phyloP scores from a whole-genome alignment of 2,888 invertebrate species.

The Hecatera dysodea region DNA sequence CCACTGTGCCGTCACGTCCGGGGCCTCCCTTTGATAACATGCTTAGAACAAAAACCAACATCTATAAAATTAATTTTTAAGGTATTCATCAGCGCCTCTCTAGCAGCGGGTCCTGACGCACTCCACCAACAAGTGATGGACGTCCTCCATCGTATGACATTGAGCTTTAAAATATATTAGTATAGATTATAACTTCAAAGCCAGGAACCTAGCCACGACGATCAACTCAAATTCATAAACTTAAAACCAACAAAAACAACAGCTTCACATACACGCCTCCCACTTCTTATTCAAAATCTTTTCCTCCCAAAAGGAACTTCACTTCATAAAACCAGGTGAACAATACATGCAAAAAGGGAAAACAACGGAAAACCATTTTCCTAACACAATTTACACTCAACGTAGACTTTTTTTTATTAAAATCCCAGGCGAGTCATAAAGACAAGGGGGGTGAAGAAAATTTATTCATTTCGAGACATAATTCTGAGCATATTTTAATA shows the following conservation, averaged over 20 bases:
- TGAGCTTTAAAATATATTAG: too few relatives aligned
- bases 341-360: slow-evolving; percentile 61
- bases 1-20: too few relatives aligned
- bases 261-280: slow-evolving; percentile 7
- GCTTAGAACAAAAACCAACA: too few relatives aligned
- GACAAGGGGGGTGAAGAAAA: slow-evolving; percentile 78
- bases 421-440: slow-evolving; percentile 77
- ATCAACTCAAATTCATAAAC: slow-evolving; percentile 9
- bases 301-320: slow-evolving; percentile 9
- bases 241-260: slow-evolving; percentile 13
- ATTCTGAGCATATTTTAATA: slow-evolving; percentile 84
- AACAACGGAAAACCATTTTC: slow-evolving; percentile 68
- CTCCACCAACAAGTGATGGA: too few relatives aligned
- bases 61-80: too few relatives aligned
- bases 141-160: too few relatives aligned
- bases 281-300: slow-evolving; percentile 43
- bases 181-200: neutral
- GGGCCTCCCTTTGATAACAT: too few relatives aligned
- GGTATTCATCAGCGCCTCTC: too few relatives aligned
- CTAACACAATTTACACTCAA: slow-evolving; percentile 76
- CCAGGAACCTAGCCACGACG: neutral
- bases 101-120: too few relatives aligned
- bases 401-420: slow-evolving; percentile 77
- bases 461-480: slow-evolving; percentile 85
- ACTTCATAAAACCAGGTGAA: slow-evolving; percentile 63